A percentile compares a stretch with the other conserved stretches of the same genome.
phyloP scores from a whole-genome alignment of 2,113 vertebrate species.

The Bucco capensis region DNA sequence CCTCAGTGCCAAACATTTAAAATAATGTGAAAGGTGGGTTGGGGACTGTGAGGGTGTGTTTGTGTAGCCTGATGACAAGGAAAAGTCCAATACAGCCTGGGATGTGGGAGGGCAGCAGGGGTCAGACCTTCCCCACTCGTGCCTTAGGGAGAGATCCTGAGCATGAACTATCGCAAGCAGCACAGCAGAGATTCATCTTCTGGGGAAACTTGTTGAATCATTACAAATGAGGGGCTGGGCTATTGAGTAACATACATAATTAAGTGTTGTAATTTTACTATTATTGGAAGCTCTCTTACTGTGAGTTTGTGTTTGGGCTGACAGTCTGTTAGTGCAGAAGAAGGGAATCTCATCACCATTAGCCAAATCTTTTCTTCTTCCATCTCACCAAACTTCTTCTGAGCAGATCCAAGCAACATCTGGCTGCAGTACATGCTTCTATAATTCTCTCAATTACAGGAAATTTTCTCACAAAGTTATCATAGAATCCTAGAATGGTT shows the following conservation, averaged over 20 bases:
- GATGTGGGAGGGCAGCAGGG: rapidly evolving
- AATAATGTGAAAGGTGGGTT: not conserved
- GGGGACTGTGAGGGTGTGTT: not conserved
- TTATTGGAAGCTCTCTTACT: not conserved
- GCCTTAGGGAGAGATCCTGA: not conserved
- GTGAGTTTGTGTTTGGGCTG: not conserved
- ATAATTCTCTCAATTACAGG: not conserved
- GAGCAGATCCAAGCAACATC: not conserved
- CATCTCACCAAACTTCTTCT: not conserved
- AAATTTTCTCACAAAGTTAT: not conserved
- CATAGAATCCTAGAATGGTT: too few relatives aligned
- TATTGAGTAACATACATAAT: not conserved
- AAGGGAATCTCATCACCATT: not conserved
- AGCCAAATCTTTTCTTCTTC: not conserved
- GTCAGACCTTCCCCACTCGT: not conserved
- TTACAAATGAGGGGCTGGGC: not conserved
- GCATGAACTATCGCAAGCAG: not conserved
- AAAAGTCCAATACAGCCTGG: not conserved
- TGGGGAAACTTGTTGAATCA: not conserved
- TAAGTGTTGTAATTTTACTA: not conserved
- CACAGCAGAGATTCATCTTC: not conserved
- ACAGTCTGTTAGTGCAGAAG: not conserved
- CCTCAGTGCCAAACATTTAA: not conserved
- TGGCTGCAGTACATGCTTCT: not conserved
- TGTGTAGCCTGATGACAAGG: not conserved